A percentile compares a stretch with the other conserved stretches of the same genome.
These are phyloP conservation scores for Archegozetes longisetosus DNA, from an alignment of 1,140 invertebrate species.

Conservation along the genomic window DNA sequence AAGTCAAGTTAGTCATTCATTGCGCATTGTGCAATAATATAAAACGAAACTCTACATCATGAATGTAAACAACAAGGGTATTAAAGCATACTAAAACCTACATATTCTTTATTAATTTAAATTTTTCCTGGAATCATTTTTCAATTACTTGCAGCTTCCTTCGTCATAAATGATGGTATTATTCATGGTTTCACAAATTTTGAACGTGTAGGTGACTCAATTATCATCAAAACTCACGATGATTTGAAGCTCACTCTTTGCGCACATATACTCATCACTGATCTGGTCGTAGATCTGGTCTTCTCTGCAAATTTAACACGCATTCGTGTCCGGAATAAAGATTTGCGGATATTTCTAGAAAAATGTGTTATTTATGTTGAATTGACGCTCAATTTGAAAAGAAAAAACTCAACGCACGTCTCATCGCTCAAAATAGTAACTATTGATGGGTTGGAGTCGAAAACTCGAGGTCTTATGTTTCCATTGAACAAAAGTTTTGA, in stretches of 20 bases:
- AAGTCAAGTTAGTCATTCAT: no score
- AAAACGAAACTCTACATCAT: no score
- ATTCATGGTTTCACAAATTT: constrained; percentile 5
- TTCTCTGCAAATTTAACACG: constrained; percentile 1
- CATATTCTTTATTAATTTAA: no score
- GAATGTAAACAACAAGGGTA: no score
- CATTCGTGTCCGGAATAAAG: background rate
- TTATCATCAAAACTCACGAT: constrained; percentile 4
- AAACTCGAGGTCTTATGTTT: constrained; percentile 7
- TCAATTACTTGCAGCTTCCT: constrained; percentile 1
- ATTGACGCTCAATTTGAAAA: background rate
- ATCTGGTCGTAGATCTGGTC: background rate
- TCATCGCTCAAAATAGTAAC: background rate
- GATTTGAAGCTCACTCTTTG: constrained; percentile 3
- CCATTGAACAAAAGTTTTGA: constrained; percentile 8
- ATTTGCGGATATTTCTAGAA: constrained; percentile 8
- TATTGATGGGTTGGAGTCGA: constrained; percentile 3
- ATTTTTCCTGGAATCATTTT: background rate
- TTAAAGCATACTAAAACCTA: no score
- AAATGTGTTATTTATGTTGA: constrained; percentile 10
- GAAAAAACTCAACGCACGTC: background rate
- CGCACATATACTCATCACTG: constrained; percentile 3
- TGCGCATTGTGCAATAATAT: no score
- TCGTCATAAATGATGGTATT: background rate
- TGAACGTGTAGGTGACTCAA: constrained; percentile 9